Conservation (phyloP, 1,140 invertebrate species). For the Varroa destructor region DNA sequence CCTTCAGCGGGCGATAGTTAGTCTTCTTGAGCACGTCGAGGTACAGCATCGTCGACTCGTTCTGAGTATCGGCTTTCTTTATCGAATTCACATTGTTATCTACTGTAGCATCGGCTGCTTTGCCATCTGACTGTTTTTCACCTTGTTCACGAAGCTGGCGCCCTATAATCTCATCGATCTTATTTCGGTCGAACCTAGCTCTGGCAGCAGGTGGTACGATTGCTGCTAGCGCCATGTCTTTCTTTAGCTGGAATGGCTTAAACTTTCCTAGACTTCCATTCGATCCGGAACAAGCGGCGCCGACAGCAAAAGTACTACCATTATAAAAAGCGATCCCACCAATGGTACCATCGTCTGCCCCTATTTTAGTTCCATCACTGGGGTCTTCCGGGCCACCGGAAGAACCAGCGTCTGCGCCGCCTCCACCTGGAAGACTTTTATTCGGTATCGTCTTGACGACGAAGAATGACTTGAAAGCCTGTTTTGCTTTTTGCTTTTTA, state of each 20-base stretch:
- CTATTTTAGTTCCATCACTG: neutral
- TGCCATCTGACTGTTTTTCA: no score
- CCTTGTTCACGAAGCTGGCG: no score
- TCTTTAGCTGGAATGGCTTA: constrained; percentile 40
- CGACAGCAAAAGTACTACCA: neutral
- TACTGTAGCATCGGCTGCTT: no score
- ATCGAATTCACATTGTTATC: no score
- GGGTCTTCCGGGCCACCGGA: no score
- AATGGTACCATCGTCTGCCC: neutral
- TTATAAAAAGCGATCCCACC: neutral
- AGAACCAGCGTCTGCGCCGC: neutral
- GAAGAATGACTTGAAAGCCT: constrained; percentile 38
- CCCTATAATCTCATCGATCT: constrained; percentile 32
- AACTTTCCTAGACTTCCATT: constrained; percentile 34
- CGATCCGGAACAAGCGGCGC: no score
- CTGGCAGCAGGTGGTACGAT: constrained; percentile 29
- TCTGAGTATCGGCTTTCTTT: no score
- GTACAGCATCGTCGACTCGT: no score
- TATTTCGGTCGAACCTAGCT: constrained; percentile 33
- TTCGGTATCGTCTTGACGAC: constrained; percentile 30
- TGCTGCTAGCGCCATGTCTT: constrained; percentile 39
- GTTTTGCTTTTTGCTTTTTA: constrained; percentile 36
- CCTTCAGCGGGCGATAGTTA: no score
- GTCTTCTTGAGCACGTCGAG: no score
- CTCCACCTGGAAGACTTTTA: constrained; percentile 23